Evolutionary conservation across 2,888 invertebrate genomes (phyloP), one percentile per base, ranked within the genome.

Genomic region (Villa cingulata): DNA sequence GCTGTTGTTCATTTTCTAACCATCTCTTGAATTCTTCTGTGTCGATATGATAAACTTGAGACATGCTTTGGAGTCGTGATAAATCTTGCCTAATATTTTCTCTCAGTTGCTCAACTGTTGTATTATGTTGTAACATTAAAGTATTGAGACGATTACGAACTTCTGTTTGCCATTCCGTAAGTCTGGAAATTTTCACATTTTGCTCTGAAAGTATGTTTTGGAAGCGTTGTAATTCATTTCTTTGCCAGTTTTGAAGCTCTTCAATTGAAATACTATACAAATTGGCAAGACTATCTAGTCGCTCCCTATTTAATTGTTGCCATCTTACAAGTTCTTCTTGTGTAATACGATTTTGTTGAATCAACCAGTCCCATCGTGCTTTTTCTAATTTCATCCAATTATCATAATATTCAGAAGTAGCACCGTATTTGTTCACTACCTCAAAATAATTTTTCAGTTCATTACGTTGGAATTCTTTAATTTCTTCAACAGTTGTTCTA

Each of bases 321-420:
- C 66, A 66, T 27, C 61, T 62, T 5, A 61, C 59, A 12, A 66
- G 56, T 9, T 66, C 66, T n/a, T 64, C 59, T 0, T 52, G 50
- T 1, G 56, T 62, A 1, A 60, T 53, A 27, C 65, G 59, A 45
- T 68, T 66, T 46, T 66, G 67, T 48, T 66, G 64, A 9, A 66
- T 60, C 7, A 66, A 45, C 68, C 68, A 66, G 44, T 64, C 62
- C 7, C 66, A 49, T 4, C 68, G 64, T 16, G 62, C 61, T 14
- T 62, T 59, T 49, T 66, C 66, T 36, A 54, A 56, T 3, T 51
- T 58, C 43, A 65, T 62, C 66, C 66, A 66, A 3, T 51, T 55
- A 2, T 47, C 57, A 12, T 56, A 50, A 39, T 64, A 59, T 41
- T 56, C 58, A 15, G 56, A 55, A 42, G 59, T 59, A 0, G 55